Percentiles rank a stretch among this genome's conserved stretches.
Evolutionary conservation across 2,888 invertebrate genomes (phyloP).

Genomic region (Plagiodera versicolora): DNA sequence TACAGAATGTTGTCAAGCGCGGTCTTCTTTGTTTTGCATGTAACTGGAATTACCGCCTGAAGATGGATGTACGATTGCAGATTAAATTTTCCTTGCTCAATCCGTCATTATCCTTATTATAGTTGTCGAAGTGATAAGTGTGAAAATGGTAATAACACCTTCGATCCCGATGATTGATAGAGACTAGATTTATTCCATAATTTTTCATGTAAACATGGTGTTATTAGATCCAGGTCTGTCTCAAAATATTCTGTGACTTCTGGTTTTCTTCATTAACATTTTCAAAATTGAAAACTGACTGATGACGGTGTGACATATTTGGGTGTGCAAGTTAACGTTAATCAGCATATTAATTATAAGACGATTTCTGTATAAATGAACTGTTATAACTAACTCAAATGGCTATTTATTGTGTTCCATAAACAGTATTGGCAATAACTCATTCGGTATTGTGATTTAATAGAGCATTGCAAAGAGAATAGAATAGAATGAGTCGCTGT

Average conservation of each 20-base stretch:
- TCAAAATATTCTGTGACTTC: not conserved
- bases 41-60: not conserved
- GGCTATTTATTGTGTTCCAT: too few species aligned
- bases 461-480: too few species aligned
- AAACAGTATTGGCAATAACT: too few species aligned
- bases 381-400: too few species aligned
- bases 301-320: too few species aligned
- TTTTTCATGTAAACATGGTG: not conserved
- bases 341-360: too few species aligned
- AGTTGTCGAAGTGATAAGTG: conserved; percentile 5
- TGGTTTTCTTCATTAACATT: too few species aligned
- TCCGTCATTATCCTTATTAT: conserved; percentile 6
- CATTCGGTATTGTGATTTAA: too few species aligned
- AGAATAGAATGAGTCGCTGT: too few species aligned
- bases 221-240: not conserved
- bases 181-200: not conserved
- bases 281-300: too few species aligned
- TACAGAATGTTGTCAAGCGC: not conserved
- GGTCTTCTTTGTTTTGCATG: not conserved
- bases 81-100: not conserved
- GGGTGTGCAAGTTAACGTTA: too few species aligned
- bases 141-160: conserved; percentile 1
- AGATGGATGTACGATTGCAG: not conserved
- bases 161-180: not conserved
- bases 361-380: too few species aligned